Conservation (phyloP, 35 echinoderm and acorn worm genomes). For the Chiridota heheva region DNA sequence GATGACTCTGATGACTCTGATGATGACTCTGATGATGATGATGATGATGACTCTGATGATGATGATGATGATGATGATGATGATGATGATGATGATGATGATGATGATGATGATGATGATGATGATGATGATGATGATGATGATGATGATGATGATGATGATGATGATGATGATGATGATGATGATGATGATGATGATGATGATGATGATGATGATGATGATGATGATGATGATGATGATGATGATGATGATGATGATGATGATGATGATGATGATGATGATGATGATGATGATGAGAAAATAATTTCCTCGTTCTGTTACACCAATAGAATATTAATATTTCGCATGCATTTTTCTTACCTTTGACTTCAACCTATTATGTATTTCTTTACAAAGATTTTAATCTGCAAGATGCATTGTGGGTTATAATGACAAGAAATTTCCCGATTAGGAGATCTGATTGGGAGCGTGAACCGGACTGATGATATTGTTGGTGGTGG, state of each 20-base stretch:
- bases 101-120: background rate
- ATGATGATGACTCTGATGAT: background rate
- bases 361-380: no score
- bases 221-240: background rate
- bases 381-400: no score
- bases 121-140: slow-evolving; percentile 17
- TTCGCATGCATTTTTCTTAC: no score
- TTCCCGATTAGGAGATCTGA: no score
- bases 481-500: no score
- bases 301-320: no score
- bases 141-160: slow-evolving; percentile 12
- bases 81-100: background rate
- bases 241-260: background rate
- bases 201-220: background rate
- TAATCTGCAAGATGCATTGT: no score
- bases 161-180: slow-evolving; percentile 1
- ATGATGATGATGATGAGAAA: background rate
- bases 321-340: no score
- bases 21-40: background rate
- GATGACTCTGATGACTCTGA: background rate
- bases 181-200: background rate
- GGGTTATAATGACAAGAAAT: no score
- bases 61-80: background rate
- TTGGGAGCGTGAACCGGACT: no score
- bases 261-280: background rate